These are phyloP conservation scores for Dendrocincla tyrannina DNA, from an alignment of 2,797 vertebrate genomes.

Conservation along the genomic window DNA sequence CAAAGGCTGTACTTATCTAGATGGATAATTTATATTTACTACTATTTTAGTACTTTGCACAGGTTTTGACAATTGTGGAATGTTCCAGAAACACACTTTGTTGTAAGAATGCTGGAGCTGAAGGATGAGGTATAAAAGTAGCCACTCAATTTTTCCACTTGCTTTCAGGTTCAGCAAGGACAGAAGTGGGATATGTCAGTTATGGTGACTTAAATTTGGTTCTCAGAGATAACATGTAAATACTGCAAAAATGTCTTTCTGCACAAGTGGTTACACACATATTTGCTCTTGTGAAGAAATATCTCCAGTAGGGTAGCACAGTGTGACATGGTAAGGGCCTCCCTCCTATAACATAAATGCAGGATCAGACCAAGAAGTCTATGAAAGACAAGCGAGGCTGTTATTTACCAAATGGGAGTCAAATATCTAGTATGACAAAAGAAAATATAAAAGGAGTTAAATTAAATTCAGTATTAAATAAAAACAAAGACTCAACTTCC, in stretches of 20 bases:
- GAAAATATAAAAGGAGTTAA: background rate
- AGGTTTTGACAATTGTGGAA: background rate
- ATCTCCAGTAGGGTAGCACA: background rate
- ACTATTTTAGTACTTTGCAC: conserved; percentile 10
- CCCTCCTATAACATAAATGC: background rate
- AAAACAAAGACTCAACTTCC: background rate
- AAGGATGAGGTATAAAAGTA: background rate
- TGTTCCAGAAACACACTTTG: background rate
- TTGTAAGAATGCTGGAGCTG: background rate
- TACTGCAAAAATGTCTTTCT: background rate
- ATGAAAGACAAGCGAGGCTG: background rate
- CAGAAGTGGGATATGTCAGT: background rate
- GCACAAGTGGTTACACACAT: background rate
- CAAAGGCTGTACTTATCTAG: conserved; percentile 23
- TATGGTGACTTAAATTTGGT: background rate
- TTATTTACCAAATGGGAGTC: background rate
- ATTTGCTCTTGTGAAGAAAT: background rate
- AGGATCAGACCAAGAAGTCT: background rate
- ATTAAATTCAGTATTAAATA: background rate
- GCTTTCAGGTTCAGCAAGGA: background rate
- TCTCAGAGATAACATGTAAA: background rate
- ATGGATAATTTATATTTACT: conserved; percentile 46
- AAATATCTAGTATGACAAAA: background rate
- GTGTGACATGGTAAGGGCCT: background rate
- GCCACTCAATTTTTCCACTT: background rate